phyloP scores from a whole-genome alignment of 1,140 invertebrate species.

The Drosophila subobscura region DNA sequence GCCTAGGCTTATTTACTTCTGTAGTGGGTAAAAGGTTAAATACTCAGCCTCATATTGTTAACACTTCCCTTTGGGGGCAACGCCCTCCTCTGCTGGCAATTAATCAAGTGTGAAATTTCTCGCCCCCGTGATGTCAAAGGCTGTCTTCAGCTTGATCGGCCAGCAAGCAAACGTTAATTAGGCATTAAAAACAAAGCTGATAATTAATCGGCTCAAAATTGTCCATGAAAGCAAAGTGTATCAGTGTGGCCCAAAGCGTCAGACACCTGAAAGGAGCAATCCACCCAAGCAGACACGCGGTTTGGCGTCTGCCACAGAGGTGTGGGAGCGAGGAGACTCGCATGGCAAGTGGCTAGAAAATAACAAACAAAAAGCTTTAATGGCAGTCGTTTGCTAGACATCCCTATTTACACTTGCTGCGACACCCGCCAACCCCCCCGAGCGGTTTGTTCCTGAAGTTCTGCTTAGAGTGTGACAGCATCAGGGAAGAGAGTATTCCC shows the following conservation, averaged over 20 bases:
- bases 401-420: constrained; percentile 26
- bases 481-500: not conserved
- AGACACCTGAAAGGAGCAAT: constrained; percentile 44
- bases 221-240: constrained; percentile 59
- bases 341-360: constrained; percentile 48
- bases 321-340: constrained; percentile 13
- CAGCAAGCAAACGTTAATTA: constrained; percentile 54
- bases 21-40: constrained; percentile 38
- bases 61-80: constrained; percentile 6
- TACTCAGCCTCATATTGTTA: constrained; percentile 42
- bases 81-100: constrained; percentile 26
- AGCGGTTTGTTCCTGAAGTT: not conserved
- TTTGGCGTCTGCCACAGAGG: constrained; percentile 35
- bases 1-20: constrained; percentile 2
- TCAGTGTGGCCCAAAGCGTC: constrained; percentile 32
- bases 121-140: constrained; percentile 21
- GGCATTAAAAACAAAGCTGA: constrained; percentile 40
- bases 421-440: not conserved
- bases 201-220: constrained; percentile 69
- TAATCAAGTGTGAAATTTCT: constrained; percentile 59
- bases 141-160: constrained; percentile 18
- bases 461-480: not conserved
- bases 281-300: constrained; percentile 49
- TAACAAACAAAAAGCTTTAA: constrained; percentile 57
- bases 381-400: constrained; percentile 47